Base-by-base conservation (phyloP, 2,113 vertebrate genomes). In the Burhinus oedicnemus region DNA sequence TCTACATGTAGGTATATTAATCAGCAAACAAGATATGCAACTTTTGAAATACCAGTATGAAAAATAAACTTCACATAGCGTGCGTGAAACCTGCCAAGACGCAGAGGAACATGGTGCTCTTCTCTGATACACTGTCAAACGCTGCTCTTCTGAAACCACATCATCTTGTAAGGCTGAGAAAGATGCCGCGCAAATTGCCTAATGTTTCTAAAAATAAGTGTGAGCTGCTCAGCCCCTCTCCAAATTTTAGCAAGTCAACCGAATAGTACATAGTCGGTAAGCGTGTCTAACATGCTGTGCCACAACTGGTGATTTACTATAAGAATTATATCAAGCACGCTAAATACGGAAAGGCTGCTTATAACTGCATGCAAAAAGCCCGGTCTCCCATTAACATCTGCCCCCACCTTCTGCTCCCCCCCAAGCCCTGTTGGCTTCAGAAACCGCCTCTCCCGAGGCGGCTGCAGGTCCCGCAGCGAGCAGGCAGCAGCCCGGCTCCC, bases 401-500 rank as follows among this genome's bases (percentile, higher is more conserved):
- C 85, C 87, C 57, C 70, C 65, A 38, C 64, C 69, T 61, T 19
- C 80, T 40, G 83, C 81, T 84, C 26, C 47, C 40, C 29, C 64
- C 60, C 38, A 62, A 25, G 17, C 68, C 62, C 70, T 34, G 36
- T 75, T 27, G 72, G 95, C 93, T 96, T 95, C 94, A 30, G 40
- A 30, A 87, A 87, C 66, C 76, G 87, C 91, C 97, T 93, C 94
- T 96, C 80, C 92, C 81, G 78, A 85, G 90, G 94, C 87, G 90
- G 97, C 96, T 55, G 89, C 96, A 44, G 93, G 97, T 95, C 97
- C 97, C 96, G 96, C 96, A 89, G 90, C 95, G 97, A 91, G 97
- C 98, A 93, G 97, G 96, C 96, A 97, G 97, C 93, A 87, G 71
- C 91, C 94, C 45, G 91, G 97, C 97, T 96, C 96, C 94, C 66